Evolutionary conservation across 23 tunicate species (phyloP).

Genomic region (Phallusia fumigata): DNA sequence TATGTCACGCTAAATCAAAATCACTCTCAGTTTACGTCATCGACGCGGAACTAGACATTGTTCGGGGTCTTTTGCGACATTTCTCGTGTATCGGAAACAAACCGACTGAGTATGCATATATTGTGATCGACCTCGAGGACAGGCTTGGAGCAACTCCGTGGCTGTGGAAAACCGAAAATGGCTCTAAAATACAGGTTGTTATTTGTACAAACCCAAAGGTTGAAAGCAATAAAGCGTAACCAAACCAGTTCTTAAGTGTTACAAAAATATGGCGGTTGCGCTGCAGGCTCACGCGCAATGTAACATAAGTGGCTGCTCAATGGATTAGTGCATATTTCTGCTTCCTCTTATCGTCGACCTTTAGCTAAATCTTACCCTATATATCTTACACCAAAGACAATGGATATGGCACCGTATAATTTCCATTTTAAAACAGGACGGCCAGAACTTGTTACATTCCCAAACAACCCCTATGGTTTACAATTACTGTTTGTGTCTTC

Average conservation of each 20-base stretch:
- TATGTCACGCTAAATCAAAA: no score
- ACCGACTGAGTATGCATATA: background rate
- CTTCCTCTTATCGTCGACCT: no score
- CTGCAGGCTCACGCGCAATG: no score
- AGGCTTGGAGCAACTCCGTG: background rate
- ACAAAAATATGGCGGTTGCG: no score
- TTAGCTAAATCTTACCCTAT: no score
- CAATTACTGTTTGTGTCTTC: background rate
- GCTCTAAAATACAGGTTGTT: background rate
- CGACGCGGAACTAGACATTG: background rate
- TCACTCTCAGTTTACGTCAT: background rate
- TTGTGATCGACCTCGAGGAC: background rate
- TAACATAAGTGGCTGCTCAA: no score
- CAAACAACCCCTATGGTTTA: no score
- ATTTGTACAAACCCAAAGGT: background rate
- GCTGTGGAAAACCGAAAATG: background rate
- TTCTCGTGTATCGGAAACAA: background rate
- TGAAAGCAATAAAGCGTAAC: no score
- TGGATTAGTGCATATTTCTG: no score
- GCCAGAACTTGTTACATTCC: no score
- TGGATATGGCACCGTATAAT: background rate
- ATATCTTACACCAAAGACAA: background rate
- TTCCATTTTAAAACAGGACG: no score
- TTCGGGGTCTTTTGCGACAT: background rate
- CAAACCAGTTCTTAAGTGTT: no score